Percentiles rank a stretch among this genome's conserved stretches.
phyloP scores from a whole-genome alignment of 2,797 vertebrate species.

The Leucoraja ocellata region DNA sequence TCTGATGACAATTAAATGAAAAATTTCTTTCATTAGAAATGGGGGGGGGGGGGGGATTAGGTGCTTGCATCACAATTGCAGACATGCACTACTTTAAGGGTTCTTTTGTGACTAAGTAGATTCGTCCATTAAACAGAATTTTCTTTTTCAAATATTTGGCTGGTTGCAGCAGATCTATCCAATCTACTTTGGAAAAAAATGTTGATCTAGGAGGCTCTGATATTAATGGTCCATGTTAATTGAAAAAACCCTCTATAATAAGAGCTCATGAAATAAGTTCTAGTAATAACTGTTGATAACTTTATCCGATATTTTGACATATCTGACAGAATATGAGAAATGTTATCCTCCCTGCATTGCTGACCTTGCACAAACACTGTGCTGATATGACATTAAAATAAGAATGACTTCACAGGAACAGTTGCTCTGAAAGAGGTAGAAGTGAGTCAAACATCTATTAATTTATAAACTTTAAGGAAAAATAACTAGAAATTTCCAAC shows the following conservation, averaged over 20 bases:
- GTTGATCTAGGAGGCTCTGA: not conserved
- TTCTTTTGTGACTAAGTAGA: not conserved
- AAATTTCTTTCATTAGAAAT: not conserved
- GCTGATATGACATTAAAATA: not conserved
- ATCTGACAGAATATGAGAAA: not conserved
- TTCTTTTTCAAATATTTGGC: not conserved
- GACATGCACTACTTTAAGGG: not conserved
- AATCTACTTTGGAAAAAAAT: not conserved
- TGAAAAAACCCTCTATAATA: not conserved
- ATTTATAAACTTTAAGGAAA: not conserved
- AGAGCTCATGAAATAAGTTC: not conserved
- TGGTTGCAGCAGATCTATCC: conserved; percentile 7
- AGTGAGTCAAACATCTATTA: not conserved
- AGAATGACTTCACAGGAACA: not conserved
- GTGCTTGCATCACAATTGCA: not conserved
- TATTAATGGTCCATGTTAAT: not conserved
- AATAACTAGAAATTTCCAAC: not conserved
- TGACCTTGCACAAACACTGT: not conserved
- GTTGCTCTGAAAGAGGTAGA: not conserved
- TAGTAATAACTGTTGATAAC: not conserved
- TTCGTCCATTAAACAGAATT: not conserved
- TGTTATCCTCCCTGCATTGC: not conserved
- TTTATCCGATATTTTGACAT: not conserved
- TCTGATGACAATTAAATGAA: not conserved
- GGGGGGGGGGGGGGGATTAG: not conserved